Evolutionary conservation across 2,888 invertebrate species (phyloP), one percentile per base, ranked within the genome.

Genomic region (Clanis bilineata): DNA sequence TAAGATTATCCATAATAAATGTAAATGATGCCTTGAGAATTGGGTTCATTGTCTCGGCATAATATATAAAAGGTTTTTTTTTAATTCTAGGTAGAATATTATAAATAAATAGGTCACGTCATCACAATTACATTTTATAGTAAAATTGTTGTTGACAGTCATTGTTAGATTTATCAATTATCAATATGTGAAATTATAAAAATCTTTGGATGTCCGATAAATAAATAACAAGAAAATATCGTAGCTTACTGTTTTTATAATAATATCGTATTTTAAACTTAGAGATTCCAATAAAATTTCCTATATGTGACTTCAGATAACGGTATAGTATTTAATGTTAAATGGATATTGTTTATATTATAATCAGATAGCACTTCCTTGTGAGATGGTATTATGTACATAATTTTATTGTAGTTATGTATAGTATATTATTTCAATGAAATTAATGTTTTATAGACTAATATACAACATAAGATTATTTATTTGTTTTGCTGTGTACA

Each of bases 401-500:
- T 92, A 91, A 83, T 86, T 83, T 83, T 88, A 88, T 76, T 82
- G 85, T 90, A 90, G 90, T 88, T 90, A 89, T 91, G 90, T 91
- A 92, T 90, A 91, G 88, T 88, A 90, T 90, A 90, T 90, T 91
- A 92, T 91, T 92, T 91, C 90, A 84, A 85, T 89, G 91, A 90
- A 90, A 91, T 91, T 90, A 91, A 91, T 92, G 92, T 91, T 92
- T 91, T 91, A 91, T 90, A 92, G 91, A 92, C 87, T 91, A 91
- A 91, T 92, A 91, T 91, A 92, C 90, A 89, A 90, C 69, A 88
- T 92, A 92, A 92, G 91, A 91, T 91, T 92, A 92, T 92, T 92
- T 91, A 92, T 92, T 92, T 91, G 91, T 92, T 92, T 91, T 92
- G 90, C 90, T 91, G 90, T 91, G 92, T 92, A 92, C 90, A 92